A percentile compares a stretch with the other conserved stretches of the same genome.
phyloP scores from a whole-genome alignment of 2,113 vertebrate genomes.

The Pelvicachromis taeniatus region DNA sequence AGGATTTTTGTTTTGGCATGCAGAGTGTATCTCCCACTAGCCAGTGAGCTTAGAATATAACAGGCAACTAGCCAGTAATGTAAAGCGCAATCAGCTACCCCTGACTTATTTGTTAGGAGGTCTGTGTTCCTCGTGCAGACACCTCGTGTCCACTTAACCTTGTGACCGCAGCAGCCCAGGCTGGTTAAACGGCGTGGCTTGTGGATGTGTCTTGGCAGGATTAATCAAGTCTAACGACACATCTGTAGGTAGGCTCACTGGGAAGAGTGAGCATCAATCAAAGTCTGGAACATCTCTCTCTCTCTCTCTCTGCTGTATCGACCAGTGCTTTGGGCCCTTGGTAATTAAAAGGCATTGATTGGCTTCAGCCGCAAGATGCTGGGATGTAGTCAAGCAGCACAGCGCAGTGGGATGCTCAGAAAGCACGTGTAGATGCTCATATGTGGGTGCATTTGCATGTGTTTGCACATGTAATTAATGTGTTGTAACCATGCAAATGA shows the following conservation, averaged over 20 bases:
- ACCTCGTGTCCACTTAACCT: constrained; percentile 54
- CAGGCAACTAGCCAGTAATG: background rate
- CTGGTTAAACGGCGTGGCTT: constrained; percentile 26
- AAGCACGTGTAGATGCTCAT: constrained; percentile 24
- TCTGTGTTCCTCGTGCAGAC: background rate
- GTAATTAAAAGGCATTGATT: constrained; percentile 79
- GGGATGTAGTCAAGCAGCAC: constrained; percentile 28
- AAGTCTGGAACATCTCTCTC: constrained; percentile 11
- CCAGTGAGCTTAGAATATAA: background rate
- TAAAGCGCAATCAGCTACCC: background rate
- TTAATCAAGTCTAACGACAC: constrained; percentile 63
- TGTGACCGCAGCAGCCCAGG: constrained; percentile 18
- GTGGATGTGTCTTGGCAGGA: constrained; percentile 42
- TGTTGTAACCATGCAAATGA: background rate
- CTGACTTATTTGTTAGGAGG: constrained; percentile 21
- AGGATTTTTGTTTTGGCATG: background rate
- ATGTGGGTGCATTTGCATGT: background rate
- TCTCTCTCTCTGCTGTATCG: constrained; percentile 59
- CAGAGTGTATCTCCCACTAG: background rate
- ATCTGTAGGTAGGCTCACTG: constrained; percentile 35
- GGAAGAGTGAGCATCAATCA: constrained; percentile 62
- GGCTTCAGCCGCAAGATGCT: constrained; percentile 39
- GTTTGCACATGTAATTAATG: background rate
- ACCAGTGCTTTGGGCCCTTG: constrained; percentile 56
- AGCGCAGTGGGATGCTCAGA: background rate